Evolutionary conservation across 2,888 invertebrate genomes (phyloP).

Genomic region (Elmis aenea): DNA sequence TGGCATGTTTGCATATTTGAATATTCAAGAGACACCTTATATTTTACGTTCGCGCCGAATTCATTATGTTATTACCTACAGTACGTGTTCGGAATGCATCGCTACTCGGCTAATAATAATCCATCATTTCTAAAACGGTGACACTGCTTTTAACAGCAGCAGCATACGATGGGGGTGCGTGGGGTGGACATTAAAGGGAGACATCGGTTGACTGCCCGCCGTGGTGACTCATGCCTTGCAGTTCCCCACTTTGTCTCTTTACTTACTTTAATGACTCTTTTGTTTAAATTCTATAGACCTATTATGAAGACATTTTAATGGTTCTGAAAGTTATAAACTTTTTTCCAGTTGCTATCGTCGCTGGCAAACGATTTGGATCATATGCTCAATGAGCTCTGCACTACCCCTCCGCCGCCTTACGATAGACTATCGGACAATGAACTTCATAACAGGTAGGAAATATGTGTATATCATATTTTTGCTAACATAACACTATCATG

Average conservation of each 20-base stretch:
- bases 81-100: background rate
- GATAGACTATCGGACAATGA: slow-evolving; percentile 36
- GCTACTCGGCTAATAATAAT: background rate
- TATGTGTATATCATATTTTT: slow-evolving; percentile 5
- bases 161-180: background rate
- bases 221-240: slow-evolving; percentile 27
- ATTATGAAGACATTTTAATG: background rate
- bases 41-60: too few species aligned
- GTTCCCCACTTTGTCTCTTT: slow-evolving; percentile 22
- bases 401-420: slow-evolving; percentile 53
- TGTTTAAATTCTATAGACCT: background rate
- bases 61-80: background rate
- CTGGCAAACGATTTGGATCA: slow-evolving; percentile 81
- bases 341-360: slow-evolving; percentile 71
- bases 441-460: slow-evolving; percentile 32
- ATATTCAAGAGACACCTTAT: too few species aligned
- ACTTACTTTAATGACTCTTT: slow-evolving; percentile 24
- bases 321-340: slow-evolving; percentile 17
- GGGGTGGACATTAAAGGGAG: slow-evolving; percentile 21
- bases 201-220: slow-evolving; percentile 26
- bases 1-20: too few species aligned
- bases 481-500: too few species aligned
- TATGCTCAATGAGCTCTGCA: slow-evolving; percentile 78
- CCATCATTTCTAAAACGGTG: background rate
- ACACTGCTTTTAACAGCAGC: background rate